These are phyloP conservation scores for Eriocheir sinensis DNA, from an alignment of 1,140 invertebrate genomes.

Conservation along the genomic window DNA sequence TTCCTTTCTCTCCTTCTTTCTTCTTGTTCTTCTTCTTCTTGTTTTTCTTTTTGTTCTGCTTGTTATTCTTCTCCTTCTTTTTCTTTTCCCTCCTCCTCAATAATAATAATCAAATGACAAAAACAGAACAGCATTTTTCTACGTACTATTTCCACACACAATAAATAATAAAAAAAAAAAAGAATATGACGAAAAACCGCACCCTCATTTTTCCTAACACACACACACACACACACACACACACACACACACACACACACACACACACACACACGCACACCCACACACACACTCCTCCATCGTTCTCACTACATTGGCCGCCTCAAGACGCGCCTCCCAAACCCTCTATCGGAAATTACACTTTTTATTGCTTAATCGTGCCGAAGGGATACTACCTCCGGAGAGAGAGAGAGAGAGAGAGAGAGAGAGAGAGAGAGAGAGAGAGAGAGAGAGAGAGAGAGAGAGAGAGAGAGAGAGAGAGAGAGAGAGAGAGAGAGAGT, in stretches of 20 bases:
- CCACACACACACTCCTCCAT: constrained; percentile 10
- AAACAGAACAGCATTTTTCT: too few species aligned
- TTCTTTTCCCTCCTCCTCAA: too few species aligned
- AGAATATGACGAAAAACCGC: too few species aligned
- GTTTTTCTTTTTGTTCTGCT: not conserved
- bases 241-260: constrained; percentile 11
- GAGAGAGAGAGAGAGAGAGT: constrained; percentile 26
- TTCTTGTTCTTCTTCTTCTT: not conserved
- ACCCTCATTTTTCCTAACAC: not conserved
- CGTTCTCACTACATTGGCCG: constrained; percentile 60
- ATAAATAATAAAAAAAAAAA: too few species aligned
- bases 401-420: not conserved
- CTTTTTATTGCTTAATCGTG: constrained; percentile 69
- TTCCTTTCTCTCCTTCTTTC: not conserved
- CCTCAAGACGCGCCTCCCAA: constrained; percentile 38
- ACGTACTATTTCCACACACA: too few species aligned
- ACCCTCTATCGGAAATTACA: constrained; percentile 65
- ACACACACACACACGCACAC: not conserved
- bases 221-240: constrained; percentile 29
- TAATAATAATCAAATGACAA: too few species aligned
- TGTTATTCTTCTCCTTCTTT: too few species aligned
- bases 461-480: not conserved
- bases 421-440: constrained; percentile 23
- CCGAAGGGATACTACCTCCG: constrained; percentile 35
- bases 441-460: not conserved